Base-by-base conservation (phyloP, 1,140 invertebrate species). In the Drosophila orosa region DNA sequence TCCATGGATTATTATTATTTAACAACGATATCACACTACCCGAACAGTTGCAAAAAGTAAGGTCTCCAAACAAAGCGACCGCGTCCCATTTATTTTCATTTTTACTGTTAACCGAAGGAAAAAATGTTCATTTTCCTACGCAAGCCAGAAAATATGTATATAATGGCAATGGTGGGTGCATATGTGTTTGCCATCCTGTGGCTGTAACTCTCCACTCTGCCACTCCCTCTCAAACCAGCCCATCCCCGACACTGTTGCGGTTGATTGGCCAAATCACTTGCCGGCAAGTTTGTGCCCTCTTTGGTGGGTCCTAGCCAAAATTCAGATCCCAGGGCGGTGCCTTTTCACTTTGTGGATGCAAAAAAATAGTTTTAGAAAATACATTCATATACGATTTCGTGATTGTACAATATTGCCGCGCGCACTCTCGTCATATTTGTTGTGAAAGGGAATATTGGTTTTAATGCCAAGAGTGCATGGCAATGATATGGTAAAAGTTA, bases 211-310 rank as follows among this genome's bases (percentile, higher is more conserved):
- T n/a, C n/a, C n/a, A n/a, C n/a, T n/a, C n/a, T n/a, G 27, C 48
- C 27, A 19, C 17, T 52, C 44, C 22, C 3, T 2, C 25, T 17
- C 17, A 29, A n/a, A 57, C 29, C 13, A 22, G 37, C 27, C 17
- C 19, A 31, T 27, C 44, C n/a, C 10, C 57, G 19, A 47, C 57
- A 55, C 56, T 76, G 45, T 72, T 63, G 78, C 57, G 78, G 78
- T 80, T 81, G 72, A 81, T 81, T 81, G 78, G 65, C 65, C 78
- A 81, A 81, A 81, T 81, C 78, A 81, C 77, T 80, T 76, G 78
- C 60, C 69, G 65, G 52, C 56, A 35, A 54, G 45, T 40, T 58
- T 63, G 57, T 76, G 77, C 66, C 42, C 72, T 72, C 80, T 80
- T 72, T 58, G 69, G 45, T 22, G 33, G 19, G 3, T 39, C 27